Conservation (phyloP, 64 coral and sea anemone genomes). For the Actinia equina region DNA sequence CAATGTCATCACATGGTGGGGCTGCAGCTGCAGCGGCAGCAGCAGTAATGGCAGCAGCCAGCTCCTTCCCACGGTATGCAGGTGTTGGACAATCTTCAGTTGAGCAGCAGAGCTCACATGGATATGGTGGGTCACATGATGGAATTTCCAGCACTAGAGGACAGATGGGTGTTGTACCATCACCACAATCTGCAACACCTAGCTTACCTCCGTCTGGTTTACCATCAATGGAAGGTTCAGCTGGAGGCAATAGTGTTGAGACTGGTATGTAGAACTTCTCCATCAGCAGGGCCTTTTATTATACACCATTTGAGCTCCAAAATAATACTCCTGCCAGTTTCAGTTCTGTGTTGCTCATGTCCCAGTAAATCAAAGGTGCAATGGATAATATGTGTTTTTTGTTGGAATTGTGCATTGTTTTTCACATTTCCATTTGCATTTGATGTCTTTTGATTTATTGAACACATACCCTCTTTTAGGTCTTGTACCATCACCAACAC, state of each 20-base stretch:
- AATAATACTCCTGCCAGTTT: too few species aligned
- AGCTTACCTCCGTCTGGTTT: neutral
- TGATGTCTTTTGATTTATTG: too few species aligned
- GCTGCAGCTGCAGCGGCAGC: conserved; percentile 53
- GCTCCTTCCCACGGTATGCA: conserved; percentile 41
- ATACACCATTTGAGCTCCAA: too few species aligned
- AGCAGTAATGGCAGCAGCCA: conserved; percentile 40
- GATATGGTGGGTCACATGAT: conserved; percentile 22
- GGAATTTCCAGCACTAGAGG: conserved; percentile 25
- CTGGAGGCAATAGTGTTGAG: neutral
- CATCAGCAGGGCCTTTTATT: too few species aligned
- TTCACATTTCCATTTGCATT: too few species aligned
- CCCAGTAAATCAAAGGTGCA: too few species aligned
- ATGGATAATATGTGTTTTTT: too few species aligned
- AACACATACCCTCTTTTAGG: conserved; percentile 19
- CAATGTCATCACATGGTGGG: conserved; percentile 27
- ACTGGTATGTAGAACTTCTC: neutral
- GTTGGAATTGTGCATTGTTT: too few species aligned
- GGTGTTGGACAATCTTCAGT: too few species aligned
- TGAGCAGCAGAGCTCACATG: conserved; percentile 11
- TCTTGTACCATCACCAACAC: conserved; percentile 81
- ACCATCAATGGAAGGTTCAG: neutral
- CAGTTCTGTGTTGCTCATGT: too few species aligned
- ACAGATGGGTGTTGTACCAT: conserved; percentile 13
- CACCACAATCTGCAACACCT: conserved; percentile 8